These are phyloP conservation scores for Cydia pomonella DNA, from an alignment of 1,140 invertebrate species.

Conservation along the genomic window DNA sequence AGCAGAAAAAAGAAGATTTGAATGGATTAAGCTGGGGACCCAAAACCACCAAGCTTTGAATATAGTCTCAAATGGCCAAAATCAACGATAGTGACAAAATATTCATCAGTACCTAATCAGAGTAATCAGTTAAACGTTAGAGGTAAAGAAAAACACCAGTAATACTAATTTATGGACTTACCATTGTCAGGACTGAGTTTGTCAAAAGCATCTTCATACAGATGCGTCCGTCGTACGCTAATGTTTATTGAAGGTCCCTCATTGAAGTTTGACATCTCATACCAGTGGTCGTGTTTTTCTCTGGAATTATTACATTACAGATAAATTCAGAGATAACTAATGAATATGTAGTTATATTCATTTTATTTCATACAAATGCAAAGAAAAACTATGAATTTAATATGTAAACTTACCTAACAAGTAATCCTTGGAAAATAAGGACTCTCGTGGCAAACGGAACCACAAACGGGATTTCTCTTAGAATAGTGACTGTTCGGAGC, in stretches of 20 bases:
- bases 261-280: conserved; percentile 86
- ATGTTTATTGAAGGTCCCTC: conserved; percentile 89
- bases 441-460: conserved; percentile 95
- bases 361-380: not conserved
- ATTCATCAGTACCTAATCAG: too few relatives aligned
- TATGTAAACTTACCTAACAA: conserved; percentile 67
- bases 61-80: too few relatives aligned
- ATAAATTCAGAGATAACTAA: not conserved
- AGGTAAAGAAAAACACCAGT: not conserved
- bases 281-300: conserved; percentile 88
- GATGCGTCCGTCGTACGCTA: conserved; percentile 92
- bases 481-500: conserved; percentile 91
- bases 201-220: conserved; percentile 99
- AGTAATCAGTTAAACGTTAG: not conserved
- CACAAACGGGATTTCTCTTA: conserved; percentile 96
- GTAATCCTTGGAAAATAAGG: conserved; percentile 89
- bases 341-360: too few relatives aligned
- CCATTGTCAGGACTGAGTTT: conserved; percentile 95
- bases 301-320: conserved; percentile 60
- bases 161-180: conserved; percentile 61
- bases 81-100: too few relatives aligned
- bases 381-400: too few relatives aligned
- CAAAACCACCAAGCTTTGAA: too few relatives aligned
- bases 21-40: too few relatives aligned
- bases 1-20: too few relatives aligned